These are phyloP conservation scores for Sceloporus tristichus DNA, from an alignment of 2,113 vertebrate genomes.

Conservation along the genomic window DNA sequence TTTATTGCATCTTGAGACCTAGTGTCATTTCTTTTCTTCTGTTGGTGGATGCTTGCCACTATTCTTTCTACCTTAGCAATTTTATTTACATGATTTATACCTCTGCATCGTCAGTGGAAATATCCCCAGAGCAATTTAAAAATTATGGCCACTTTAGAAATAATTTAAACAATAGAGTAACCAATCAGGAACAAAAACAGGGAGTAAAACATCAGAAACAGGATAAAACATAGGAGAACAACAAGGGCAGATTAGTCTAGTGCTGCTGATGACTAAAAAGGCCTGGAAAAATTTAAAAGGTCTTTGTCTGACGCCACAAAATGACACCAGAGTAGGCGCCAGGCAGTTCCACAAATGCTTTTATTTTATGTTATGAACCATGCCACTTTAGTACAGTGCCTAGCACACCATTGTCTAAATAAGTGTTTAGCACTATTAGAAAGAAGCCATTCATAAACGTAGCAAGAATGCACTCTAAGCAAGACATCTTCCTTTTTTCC, in stretches of 20 bases:
- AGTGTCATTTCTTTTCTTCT: background rate
- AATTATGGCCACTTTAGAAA: background rate
- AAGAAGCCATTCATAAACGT: constrained; percentile 17
- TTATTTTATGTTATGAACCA: constrained; percentile 7
- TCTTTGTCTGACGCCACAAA: background rate
- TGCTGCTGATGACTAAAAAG: background rate
- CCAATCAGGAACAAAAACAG: background rate
- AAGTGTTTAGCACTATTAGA: constrained; percentile 12
- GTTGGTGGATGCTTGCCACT: background rate
- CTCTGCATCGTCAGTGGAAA: background rate
- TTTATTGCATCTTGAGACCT: background rate
- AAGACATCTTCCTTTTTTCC: constrained; percentile 7
- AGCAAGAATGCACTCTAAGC: background rate
- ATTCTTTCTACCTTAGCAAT: background rate
- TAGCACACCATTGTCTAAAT: background rate
- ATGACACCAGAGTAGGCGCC: background rate
- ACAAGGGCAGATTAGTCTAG: background rate
- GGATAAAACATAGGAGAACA: background rate
- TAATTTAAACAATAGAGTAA: background rate
- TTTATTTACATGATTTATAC: background rate
- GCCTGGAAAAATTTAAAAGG: background rate
- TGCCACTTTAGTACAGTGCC: background rate
- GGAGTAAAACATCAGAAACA: background rate
- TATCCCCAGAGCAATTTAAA: background rate
- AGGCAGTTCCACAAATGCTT: constrained; percentile 4